These are phyloP conservation scores for Leptoteleia sp. DNA, from an alignment of 1,140 invertebrate species.

Conservation along the genomic window DNA sequence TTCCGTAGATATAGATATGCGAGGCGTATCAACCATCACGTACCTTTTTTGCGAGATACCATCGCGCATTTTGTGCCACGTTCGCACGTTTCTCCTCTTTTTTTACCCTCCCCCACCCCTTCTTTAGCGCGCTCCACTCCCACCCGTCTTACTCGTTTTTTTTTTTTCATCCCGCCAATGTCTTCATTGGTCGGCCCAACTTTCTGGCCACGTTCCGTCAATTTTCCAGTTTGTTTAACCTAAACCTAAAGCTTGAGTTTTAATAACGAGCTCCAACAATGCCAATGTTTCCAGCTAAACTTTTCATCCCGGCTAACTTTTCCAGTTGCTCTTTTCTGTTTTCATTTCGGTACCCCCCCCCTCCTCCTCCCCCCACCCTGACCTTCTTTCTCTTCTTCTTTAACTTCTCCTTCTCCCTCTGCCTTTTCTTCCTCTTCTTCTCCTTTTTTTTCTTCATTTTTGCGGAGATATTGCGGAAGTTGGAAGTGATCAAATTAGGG, in stretches of 20 bases:
- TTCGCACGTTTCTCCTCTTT: conserved; percentile 20
- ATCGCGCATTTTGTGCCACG: conserved; percentile 40
- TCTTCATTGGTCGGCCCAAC: conserved; percentile 50
- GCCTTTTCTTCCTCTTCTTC: no score
- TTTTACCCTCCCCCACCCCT: not conserved
- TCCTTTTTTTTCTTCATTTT: no score
- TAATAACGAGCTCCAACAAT: conserved; percentile 14
- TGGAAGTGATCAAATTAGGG: conserved; percentile 23
- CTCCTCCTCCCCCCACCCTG: no score
- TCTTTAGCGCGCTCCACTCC: no score
- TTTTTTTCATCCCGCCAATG: conserved; percentile 17
- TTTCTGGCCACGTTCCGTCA: conserved; percentile 13
- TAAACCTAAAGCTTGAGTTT: conserved; percentile 3
- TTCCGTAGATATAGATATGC: conserved; percentile 63
- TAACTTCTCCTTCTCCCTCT: no score
- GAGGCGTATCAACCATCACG: conserved; percentile 55
- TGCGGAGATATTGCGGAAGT: conserved; percentile 29
- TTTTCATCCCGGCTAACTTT: not conserved
- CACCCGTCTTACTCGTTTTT: no score
- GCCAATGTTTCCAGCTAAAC: conserved; percentile 13
- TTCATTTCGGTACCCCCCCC: no score
- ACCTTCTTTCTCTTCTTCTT: no score
- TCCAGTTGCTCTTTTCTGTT: conserved; percentile 15
- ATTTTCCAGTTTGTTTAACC: conserved; percentile 11
- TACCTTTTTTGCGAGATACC: conserved; percentile 53